Conservation (phyloP, 2,888 invertebrate species). For the Tipula confusa region DNA sequence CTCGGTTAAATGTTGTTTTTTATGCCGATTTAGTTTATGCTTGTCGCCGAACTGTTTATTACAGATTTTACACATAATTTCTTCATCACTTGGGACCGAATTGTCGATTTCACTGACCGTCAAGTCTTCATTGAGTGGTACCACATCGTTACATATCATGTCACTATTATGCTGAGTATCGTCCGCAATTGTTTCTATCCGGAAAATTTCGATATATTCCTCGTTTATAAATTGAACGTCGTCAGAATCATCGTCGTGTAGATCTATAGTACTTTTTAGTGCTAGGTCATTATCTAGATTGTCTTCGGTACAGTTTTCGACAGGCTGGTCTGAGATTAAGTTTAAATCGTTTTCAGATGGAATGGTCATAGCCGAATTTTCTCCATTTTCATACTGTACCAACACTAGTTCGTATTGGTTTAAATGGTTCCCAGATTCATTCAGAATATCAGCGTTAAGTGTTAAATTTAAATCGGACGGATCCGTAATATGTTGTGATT, state of each 20-base stretch:
- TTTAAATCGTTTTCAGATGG: neutral
- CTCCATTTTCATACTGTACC: neutral
- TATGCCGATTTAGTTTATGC: neutral
- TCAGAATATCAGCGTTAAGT: neutral
- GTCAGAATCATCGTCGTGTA: neutral
- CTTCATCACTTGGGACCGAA: neutral
- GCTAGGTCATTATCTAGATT: neutral
- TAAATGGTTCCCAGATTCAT: neutral
- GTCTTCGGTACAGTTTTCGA: neutral
- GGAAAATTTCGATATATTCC: neutral
- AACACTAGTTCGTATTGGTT: slow-evolving; percentile 32
- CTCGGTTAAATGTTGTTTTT: neutral
- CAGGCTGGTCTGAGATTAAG: neutral
- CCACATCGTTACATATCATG: slow-evolving; percentile 40
- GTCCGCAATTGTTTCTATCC: slow-evolving; percentile 21
- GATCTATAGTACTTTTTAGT: neutral
- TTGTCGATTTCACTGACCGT: neutral
- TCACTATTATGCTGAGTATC: slow-evolving; percentile 37
- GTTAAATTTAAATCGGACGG: neutral
- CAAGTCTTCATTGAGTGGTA: neutral
- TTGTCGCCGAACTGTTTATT: neutral
- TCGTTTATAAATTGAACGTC: neutral
- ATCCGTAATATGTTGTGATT: neutral
- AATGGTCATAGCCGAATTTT: neutral
- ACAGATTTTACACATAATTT: neutral